Conservation (phyloP, 2,113 vertebrate species). For the Corynorhinus townsendii region DNA sequence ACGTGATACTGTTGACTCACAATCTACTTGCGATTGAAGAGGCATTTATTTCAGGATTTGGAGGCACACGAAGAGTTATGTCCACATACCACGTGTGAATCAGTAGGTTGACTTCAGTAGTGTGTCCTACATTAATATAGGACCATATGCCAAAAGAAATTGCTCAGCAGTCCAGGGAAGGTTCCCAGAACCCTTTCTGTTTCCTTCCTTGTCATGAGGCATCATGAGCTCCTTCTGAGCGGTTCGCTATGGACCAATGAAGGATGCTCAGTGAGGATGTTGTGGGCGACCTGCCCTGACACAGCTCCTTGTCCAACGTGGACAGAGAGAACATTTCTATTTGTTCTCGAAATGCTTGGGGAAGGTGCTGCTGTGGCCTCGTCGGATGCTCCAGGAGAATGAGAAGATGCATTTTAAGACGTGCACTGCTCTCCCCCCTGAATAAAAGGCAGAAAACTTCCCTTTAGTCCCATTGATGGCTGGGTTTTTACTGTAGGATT, state of each 20-base stretch:
- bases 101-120: background rate
- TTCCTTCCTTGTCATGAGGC: background rate
- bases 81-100: rapidly evolving
- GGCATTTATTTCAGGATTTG: background rate
- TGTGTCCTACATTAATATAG: background rate
- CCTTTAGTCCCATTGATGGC: background rate
- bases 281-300: background rate
- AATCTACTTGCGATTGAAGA: background rate
- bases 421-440: background rate
- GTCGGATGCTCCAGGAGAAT: slow-evolving; percentile 25
- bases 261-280: background rate
- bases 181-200: background rate
- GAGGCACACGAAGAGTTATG: background rate
- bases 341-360: background rate
- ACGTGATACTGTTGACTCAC: background rate
- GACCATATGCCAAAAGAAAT: background rate
- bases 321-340: background rate
- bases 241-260: background rate
- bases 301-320: background rate
- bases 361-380: background rate
- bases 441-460: background rate
- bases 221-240: background rate
- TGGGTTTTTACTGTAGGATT: slow-evolving; percentile 15
- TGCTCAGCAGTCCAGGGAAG: background rate
- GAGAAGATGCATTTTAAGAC: background rate